These are phyloP conservation scores for Condylostylus longicornis DNA, from an alignment of 1,140 invertebrate species.

Conservation along the genomic window DNA sequence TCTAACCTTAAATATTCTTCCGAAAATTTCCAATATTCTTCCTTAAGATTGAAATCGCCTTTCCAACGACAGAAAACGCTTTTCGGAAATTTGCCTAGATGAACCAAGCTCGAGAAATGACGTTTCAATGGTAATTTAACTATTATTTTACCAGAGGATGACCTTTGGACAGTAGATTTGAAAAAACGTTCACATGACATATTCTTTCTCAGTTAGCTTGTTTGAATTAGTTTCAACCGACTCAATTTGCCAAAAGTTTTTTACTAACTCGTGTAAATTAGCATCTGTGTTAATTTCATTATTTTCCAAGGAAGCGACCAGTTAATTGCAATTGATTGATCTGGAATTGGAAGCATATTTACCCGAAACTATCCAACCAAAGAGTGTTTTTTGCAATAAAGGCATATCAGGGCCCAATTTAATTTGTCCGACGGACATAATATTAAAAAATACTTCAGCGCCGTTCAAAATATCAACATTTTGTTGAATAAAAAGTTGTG, in stretches of 20 bases:
- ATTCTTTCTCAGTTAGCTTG: conserved; percentile 6
- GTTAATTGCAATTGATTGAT: neutral
- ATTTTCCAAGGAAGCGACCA: neutral
- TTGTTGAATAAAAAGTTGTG: neutral
- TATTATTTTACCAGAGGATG: conserved; percentile 5
- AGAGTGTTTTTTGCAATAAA: conserved; percentile 5
- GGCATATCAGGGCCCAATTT: conserved; percentile 5
- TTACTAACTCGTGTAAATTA: conserved; percentile 5
- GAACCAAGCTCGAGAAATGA: conserved; percentile 15
- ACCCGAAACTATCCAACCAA: conserved; percentile 8
- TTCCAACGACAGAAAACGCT: conserved; percentile 18
- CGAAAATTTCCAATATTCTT: conserved; percentile 12
- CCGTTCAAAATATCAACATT: conserved; percentile 2
- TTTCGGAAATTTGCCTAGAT: too few relatives aligned
- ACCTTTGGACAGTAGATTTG: neutral
- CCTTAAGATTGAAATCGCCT: conserved; percentile 10
- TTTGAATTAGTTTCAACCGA: conserved; percentile 2
- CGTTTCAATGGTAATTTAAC: conserved; percentile 12
- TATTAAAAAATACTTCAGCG: conserved; percentile 7
- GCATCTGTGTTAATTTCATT: too few relatives aligned
- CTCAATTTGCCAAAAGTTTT: conserved; percentile 14
- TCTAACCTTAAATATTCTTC: conserved; percentile 22
- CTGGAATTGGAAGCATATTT: neutral
- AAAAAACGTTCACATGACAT: conserved; percentile 5
- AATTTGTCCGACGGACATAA: conserved; percentile 6